These are phyloP conservation scores for Hyposoter dolosus DNA, from an alignment of 2,888 invertebrate species.

Conservation along the genomic window DNA sequence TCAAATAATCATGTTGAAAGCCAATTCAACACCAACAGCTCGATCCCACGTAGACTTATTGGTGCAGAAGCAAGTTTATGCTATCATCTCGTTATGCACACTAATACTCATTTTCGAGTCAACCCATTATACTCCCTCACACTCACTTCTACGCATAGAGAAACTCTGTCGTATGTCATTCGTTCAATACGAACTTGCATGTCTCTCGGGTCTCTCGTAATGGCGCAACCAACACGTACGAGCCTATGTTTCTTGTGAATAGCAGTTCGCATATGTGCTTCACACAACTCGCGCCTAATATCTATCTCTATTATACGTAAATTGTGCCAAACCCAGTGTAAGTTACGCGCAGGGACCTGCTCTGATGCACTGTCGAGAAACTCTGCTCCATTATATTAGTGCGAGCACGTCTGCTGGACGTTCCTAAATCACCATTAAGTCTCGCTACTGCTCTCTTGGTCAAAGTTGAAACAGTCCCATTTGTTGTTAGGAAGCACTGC, in stretches of 20 bases:
- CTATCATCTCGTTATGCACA: conserved; percentile 57
- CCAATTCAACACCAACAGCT: background rate
- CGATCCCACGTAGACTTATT: background rate
- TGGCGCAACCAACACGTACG: conserved; percentile 2
- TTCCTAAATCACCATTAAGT: conserved; percentile 56
- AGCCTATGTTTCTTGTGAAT: background rate
- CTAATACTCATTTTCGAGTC: conserved; percentile 51
- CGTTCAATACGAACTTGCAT: conserved; percentile 33
- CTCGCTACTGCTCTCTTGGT: conserved; percentile 60
- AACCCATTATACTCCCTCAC: conserved; percentile 52
- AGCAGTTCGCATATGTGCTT: conserved; percentile 3
- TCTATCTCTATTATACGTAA: conserved; percentile 29
- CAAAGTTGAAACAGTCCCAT: conserved; percentile 49
- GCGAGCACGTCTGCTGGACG: conserved; percentile 43
- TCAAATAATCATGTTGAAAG: background rate
- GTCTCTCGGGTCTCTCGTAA: conserved; percentile 46
- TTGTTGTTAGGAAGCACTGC: conserved; percentile 6
- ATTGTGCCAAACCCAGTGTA: conserved; percentile 61
- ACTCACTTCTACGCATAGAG: conserved; percentile 12
- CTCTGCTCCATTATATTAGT: conserved; percentile 63
- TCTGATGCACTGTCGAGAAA: conserved; percentile 56
- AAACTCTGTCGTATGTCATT: conserved; percentile 35
- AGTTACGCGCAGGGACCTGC: conserved; percentile 54
- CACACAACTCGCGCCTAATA: conserved; percentile 23
- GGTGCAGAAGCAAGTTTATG: conserved; percentile 12